Conservation (phyloP, 35 echinoderm and acorn worm genomes). For the Ophioderma brevispina region DNA sequence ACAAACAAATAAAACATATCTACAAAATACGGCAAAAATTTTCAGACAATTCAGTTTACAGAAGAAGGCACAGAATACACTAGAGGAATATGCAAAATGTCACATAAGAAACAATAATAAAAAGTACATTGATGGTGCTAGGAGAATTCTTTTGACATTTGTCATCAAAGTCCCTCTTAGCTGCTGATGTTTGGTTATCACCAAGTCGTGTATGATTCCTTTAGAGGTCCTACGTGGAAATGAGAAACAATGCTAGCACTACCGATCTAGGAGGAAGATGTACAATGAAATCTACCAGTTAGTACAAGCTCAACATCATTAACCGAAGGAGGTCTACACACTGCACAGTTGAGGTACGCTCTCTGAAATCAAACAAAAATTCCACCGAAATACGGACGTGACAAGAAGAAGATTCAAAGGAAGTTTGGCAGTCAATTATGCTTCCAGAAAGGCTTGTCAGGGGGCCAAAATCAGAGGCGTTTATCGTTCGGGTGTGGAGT, state of each 20-base stretch:
- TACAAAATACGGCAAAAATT: no score
- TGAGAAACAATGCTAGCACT: background rate
- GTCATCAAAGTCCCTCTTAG: no score
- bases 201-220: background rate
- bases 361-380: background rate
- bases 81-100: background rate
- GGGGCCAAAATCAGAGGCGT: no score
- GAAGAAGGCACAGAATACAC: no score
- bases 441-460: background rate
- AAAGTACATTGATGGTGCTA: no score
- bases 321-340: background rate
- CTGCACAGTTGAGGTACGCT: background rate
- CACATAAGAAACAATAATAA: background rate
- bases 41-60: background rate
- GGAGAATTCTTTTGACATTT: no score
- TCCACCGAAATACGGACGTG: background rate
- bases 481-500: no score
- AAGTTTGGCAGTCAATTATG: no score
- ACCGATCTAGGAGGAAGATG: background rate
- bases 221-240: no score
- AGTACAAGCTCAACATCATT: no score
- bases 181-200: background rate
- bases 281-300: background rate
- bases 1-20: no score
- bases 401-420: background rate